Evolutionary conservation across 2,113 vertebrate species (phyloP).

Genomic region (Gallinago paraguaiae): DNA sequence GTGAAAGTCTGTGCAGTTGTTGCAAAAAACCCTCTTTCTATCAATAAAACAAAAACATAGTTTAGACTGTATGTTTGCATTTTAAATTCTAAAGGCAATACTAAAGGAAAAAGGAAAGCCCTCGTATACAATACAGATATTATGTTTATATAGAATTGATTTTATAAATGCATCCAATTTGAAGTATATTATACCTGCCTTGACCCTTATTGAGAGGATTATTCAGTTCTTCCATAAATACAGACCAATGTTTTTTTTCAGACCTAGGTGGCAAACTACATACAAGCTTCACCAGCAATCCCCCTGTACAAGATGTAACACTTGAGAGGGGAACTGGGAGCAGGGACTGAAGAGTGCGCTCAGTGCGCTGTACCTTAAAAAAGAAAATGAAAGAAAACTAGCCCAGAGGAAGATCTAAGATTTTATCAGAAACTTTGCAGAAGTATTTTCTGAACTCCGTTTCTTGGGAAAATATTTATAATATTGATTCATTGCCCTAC

Average conservation of each 20-base stretch:
- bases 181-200: slow-evolving; percentile 37
- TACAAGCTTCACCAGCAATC: slow-evolving; percentile 21
- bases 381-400: neutral
- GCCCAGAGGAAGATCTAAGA: neutral
- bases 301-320: neutral
- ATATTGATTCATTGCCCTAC: neutral
- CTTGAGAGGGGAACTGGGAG: neutral
- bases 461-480: neutral
- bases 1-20: neutral
- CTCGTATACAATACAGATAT: rapidly evolving
- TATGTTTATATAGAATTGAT: neutral
- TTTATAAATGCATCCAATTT: neutral
- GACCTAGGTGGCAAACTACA: neutral
- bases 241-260: slow-evolving; percentile 35
- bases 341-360: neutral
- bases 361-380: neutral
- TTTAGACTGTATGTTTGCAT: neutral
- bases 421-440: neutral
- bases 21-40: neutral
- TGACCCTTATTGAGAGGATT: slow-evolving; percentile 32
- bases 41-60: neutral
- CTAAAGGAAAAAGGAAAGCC: neutral
- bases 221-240: slow-evolving; percentile 43
- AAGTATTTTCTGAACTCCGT: neutral
- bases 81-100: neutral